Conservation (phyloP, 1,140 invertebrate species). For the Eupristina koningsbergeri region DNA sequence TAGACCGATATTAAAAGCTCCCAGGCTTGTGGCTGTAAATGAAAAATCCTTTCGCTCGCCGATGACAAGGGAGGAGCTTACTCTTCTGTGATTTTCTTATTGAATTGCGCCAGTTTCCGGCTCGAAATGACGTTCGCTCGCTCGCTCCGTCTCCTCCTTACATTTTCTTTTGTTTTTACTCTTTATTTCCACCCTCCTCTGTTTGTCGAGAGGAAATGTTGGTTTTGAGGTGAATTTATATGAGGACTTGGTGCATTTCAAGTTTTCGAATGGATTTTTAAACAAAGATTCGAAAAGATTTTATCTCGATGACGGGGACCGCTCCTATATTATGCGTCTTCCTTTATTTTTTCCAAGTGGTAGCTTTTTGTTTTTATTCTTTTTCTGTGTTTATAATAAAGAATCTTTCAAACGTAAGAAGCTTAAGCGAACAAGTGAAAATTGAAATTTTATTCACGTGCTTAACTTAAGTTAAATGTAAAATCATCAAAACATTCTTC, state of each 20-base stretch:
- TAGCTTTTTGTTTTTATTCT: neutral
- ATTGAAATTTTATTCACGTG: constrained; percentile 7
- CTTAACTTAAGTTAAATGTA: neutral
- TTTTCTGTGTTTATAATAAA: neutral
- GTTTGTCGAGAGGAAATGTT: constrained; percentile 42
- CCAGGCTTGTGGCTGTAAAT: constrained; percentile 30
- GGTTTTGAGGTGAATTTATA: constrained; percentile 34
- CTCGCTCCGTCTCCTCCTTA: neutral
- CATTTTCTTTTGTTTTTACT: constrained; percentile 19
- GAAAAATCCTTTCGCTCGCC: constrained; percentile 37
- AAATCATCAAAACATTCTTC: too few relatives aligned
- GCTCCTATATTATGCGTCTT: constrained; percentile 31
- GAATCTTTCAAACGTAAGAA: neutral
- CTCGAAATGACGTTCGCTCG: constrained; percentile 32
- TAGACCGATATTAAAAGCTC: constrained; percentile 44
- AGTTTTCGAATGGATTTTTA: constrained; percentile 45
- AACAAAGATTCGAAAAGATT: constrained; percentile 43
- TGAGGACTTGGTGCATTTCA: constrained; percentile 32
- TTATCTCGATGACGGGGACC: constrained; percentile 37
- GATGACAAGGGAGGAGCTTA: neutral
- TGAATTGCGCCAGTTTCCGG: constrained; percentile 28
- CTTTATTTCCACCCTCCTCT: constrained; percentile 6
- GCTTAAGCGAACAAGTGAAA: constrained; percentile 20
- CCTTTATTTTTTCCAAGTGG: constrained; percentile 1
- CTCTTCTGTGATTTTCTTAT: constrained; percentile 36